Evolutionary conservation across 2,888 invertebrate species (phyloP), one percentile per base, ranked within the genome.

Genomic region (Melinaea menophilus): DNA sequence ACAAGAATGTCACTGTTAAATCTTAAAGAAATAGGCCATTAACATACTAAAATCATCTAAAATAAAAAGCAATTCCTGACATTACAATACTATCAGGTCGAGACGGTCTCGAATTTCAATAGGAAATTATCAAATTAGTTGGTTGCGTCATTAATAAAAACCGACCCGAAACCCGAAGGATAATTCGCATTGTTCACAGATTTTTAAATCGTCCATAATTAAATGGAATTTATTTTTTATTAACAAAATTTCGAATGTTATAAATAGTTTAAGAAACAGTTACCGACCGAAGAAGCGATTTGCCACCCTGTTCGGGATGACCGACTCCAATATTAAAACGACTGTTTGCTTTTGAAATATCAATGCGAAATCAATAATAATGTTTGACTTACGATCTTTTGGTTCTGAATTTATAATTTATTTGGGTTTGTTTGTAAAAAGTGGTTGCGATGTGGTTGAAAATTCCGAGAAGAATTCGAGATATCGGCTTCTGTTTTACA

Each of bases 171-270:
- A 75, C 76, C 80, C 85, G 86, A 86, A 86, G 82, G 86, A 85
- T 82, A 84, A 80, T 79, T 83, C 79, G 88, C 89, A 90, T 90
- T 90, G 90, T 90, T 89, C 88, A 88, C 89, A 88, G 90, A 89
- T 90, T 89, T 89, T 84, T 80, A 90, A 90, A 89, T 87, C 87
- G 84, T 84, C 85, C 88, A 89, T 90, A 90, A 90, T 90, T 90
- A 90, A 90, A 83, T 84, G 90, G 90, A 88, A 90, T 90, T 80
- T 77, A 75, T 77, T 89, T 90, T 88, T 90, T 90, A 76, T 76
- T 57, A 60, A 51, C 67, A 71, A 75, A 82, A 82, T 85, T 86
- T 86, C 83, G 80, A 80, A 80, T 85, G 80, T 84, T 86, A 89
- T 86, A 87, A 82, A 90, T 90, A 87, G 88, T 83, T 79, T 79